Conservation (phyloP, 2,888 invertebrate species). For the Anaspis maculata region DNA sequence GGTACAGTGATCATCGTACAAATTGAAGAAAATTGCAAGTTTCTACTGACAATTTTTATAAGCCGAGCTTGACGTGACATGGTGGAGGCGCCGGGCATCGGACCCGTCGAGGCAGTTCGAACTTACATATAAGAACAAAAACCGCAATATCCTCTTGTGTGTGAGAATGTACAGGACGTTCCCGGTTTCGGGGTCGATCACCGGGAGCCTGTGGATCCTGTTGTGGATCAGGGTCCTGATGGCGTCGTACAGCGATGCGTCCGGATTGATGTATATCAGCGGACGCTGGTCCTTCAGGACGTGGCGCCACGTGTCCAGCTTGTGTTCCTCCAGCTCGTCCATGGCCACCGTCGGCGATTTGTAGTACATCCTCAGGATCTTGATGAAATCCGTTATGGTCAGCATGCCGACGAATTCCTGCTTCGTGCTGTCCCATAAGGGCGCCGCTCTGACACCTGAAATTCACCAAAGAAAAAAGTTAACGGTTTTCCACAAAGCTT, state of each 20-base stretch:
- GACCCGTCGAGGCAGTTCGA: no score
- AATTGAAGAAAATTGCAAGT: no score
- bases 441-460: conserved; percentile 93
- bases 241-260: conserved; percentile 88
- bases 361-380: conserved; percentile 96
- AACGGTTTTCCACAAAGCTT: no score
- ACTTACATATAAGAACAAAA: conserved; percentile 97
- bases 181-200: conserved; percentile 90
- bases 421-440: conserved; percentile 89
- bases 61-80: no score
- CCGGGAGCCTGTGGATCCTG: conserved; percentile 94
- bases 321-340: conserved; percentile 96
- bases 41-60: no score
- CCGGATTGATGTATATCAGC: conserved; percentile 84
- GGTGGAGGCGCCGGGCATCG: no score
- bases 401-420: conserved; percentile 97
- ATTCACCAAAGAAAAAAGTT: conserved; percentile 17
- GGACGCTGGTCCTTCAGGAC: conserved; percentile 81
- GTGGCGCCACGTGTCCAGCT: conserved; percentile 92
- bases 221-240: conserved; percentile 87
- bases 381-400: conserved; percentile 98
- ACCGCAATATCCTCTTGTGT: conserved; percentile 95
- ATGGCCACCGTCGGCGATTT: conserved; percentile 86
- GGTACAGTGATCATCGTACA: no score
- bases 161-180: conserved; percentile 98